These are phyloP conservation scores for Drosophila pseudotakahashii DNA, from an alignment of 2,888 invertebrate genomes.

Conservation along the genomic window DNA sequence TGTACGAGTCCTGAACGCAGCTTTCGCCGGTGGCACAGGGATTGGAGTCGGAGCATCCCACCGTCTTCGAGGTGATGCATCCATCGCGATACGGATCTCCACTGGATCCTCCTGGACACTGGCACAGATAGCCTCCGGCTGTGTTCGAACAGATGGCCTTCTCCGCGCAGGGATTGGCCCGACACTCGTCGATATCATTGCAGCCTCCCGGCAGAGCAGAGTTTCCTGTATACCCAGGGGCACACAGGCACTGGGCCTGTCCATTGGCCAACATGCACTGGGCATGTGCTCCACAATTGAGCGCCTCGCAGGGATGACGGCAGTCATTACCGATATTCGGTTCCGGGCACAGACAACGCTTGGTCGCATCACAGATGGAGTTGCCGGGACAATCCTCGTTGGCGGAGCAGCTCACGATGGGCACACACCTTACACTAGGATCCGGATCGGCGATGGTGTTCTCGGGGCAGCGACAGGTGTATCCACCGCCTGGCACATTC, in stretches of 20 bases:
- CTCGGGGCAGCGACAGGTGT: conserved; percentile 91
- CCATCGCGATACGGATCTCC: conserved; percentile 93
- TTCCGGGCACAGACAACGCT: conserved; percentile 94
- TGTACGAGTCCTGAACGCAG: conserved; percentile 91
- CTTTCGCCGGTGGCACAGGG: conserved; percentile 94
- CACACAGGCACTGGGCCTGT: conserved; percentile 93
- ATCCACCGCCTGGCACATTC: conserved; percentile 91
- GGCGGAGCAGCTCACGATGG: conserved; percentile 90
- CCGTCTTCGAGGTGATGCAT: conserved; percentile 88
- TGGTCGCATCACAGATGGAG: conserved; percentile 91
- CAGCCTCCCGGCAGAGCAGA: conserved; percentile 88
- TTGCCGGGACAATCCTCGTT: conserved; percentile 95
- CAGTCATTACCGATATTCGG: conserved; percentile 96
- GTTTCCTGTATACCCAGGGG: conserved; percentile 90
- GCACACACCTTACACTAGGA: conserved; percentile 91
- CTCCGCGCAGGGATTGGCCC: conserved; percentile 90
- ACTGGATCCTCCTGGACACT: conserved; percentile 92
- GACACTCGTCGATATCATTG: conserved; percentile 95
- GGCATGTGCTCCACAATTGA: conserved; percentile 93
- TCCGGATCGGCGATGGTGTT: conserved; percentile 93
- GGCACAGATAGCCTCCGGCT: conserved; percentile 93
- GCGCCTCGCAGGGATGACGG: conserved; percentile 95
- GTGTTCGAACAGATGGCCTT: conserved; percentile 96
- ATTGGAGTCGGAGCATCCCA: conserved; percentile 89
- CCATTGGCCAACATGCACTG: conserved; percentile 94